Evolutionary conservation across 2,113 vertebrate genomes (phyloP), one percentile per base, ranked within the genome.

Genomic region (Tetraodon nigroviridis): DNA sequence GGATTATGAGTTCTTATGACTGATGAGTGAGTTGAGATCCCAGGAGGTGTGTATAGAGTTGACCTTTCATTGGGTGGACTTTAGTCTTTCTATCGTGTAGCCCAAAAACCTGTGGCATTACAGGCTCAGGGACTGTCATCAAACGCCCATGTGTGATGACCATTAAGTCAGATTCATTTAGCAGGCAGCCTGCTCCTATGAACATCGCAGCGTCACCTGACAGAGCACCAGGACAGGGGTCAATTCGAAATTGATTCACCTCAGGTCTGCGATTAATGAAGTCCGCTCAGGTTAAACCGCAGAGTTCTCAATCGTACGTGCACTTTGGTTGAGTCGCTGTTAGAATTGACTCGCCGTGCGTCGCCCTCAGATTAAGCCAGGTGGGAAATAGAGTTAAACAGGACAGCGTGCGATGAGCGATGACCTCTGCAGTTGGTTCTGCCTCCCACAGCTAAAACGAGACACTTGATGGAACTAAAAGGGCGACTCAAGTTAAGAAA

Each of bases 241-340:
- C 87, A 89, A 84, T 89, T 84, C 64, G 22, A 71, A 84, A 88
- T 87, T 87, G 85, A 89, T 89, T 90, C 84, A 84, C 68, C 76
- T 85, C 80, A 82, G 81, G 81, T 69, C 61, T 61, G 58, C 80
- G 59, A 87, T 90, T 89, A 84, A 89, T 86, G 79, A 84, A 85
- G 86, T 90, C 88, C 78, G 82, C 86, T 85, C 79, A 78, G 66
- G 78, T 86, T 86, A 84, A 88, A 87, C 84, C 81, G 64, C 71
- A 62, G 83, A 74, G 65, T 80, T 86, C 76, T 85, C 41, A 56
- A 82, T 78, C 86, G 70, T 82, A 81, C 75, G 56, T 75, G 78
- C 75, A 78, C 83, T 87, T 84, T 70, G 58, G 63, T 52, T 1
- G 80, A 72, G 70, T 60, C 66, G 29, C 61, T 82, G 70, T 87